Evolutionary conservation across 2,113 vertebrate genomes (phyloP).

Genomic region (Macaca fascicularis): T2T-MFA8v1.1 NC_088385.1:4509001-4509500

Average conservation of each 20-base stretch:
- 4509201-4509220: conserved; percentile 94
- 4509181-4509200: conserved; percentile 87
- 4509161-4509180: conserved; percentile 93
- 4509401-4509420: not conserved
- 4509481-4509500: not conserved
- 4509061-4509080: conserved; percentile 84
- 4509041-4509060: conserved; percentile 96
- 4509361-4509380: too few species aligned
- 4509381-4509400: accelerated
- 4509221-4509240: conserved; percentile 79
- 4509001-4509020: conserved; percentile 94
- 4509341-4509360: too few species aligned
- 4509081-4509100: not conserved
- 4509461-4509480: not conserved
- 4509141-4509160: conserved; percentile 96
- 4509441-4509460: not conserved
- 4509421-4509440: not conserved
- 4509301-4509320: not conserved
- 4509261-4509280: not conserved
- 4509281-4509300: accelerated
- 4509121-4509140: conserved; percentile 77
- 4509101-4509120: not conserved
- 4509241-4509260: not conserved
- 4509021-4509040: conserved; percentile 95
- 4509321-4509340: not conserved